Evolutionary conservation across 2,888 invertebrate genomes (phyloP), one percentile per base, ranked within the genome.

Genomic region (Drosophila phalerata): DNA sequence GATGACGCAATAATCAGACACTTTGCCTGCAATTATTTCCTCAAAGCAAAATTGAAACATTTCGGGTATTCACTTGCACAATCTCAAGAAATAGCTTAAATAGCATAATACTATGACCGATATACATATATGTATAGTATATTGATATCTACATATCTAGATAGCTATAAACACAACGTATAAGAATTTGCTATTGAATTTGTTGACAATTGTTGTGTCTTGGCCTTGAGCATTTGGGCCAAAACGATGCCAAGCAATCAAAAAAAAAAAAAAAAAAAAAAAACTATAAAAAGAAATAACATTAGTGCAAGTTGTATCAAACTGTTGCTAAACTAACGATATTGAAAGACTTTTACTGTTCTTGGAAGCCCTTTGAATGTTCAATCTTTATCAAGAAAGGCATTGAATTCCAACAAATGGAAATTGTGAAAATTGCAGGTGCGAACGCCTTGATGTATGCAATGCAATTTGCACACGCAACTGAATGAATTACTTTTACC

Each of bases 161-260:
- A n/a, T 45, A 32, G 53, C 47, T 43, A 34, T 19, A 40, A 5
- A 8, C 52, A 30, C 32, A 45, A 10, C 11, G 15, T 25, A 32
- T 52, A 81, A 61, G 83, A 74, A 88, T 81, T 74, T 61, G 55
- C 52, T 45, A 55, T 82, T 63, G 70, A 81, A 81, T 63, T 66
- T 85, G 89, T 89, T 87, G 89, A 89, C 83, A 89, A 88, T 87
- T 85, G 67, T 75, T 77, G 58, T 55, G 76, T 47, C n/a, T 51
- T 81, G 75, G 77, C 83, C 90, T 89, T 84, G 88, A 22, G 22
- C 42, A 43, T 49, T 48, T 37, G 49, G 53, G 15, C 42, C 37
- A 61, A 55, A 49, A 51, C 42, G 42, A 45, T 19, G 66, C 53
- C 74, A 74, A 38, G 69, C 52, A 42, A 55, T 32, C 17, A 17